These are phyloP conservation scores for Himalopsyche japonica DNA, from an alignment of 2,888 invertebrate genomes.

Conservation along the genomic window DNA sequence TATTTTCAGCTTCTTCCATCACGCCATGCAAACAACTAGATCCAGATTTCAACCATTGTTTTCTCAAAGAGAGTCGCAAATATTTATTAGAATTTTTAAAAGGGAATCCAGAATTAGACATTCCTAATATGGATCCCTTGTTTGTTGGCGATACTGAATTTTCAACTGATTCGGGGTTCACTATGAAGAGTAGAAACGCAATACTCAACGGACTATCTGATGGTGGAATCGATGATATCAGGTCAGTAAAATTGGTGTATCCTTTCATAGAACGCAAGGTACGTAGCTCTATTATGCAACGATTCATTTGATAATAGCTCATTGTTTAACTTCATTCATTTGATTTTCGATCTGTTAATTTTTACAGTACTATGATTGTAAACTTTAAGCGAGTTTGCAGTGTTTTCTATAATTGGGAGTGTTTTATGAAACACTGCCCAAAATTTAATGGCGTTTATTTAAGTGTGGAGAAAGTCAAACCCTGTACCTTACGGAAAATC, in stretches of 20 bases:
- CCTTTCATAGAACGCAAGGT: no score
- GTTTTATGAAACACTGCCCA: no score
- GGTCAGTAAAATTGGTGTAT: background rate
- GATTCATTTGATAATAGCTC: no score
- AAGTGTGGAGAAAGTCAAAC: no score
- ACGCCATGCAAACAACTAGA: background rate
- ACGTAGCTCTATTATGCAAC: background rate
- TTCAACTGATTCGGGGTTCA: background rate
- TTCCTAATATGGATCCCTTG: background rate
- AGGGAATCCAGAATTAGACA: background rate
- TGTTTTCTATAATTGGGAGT: no score
- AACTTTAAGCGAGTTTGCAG: no score
- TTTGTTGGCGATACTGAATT: background rate
- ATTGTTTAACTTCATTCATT: no score
- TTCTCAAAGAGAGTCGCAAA: background rate
- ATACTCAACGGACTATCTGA: background rate
- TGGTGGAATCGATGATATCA: background rate
- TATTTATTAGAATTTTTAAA: background rate
- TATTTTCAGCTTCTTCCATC: background rate
- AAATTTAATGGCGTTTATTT: no score
- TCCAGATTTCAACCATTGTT: background rate
- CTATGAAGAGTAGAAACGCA: background rate
- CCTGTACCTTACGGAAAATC: no score
- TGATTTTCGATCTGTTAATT: no score
- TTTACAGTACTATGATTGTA: no score